These are phyloP conservation scores for Lagopus leucura DNA, from an alignment of 2,113 vertebrate genomes.

Conservation along the genomic window DNA sequence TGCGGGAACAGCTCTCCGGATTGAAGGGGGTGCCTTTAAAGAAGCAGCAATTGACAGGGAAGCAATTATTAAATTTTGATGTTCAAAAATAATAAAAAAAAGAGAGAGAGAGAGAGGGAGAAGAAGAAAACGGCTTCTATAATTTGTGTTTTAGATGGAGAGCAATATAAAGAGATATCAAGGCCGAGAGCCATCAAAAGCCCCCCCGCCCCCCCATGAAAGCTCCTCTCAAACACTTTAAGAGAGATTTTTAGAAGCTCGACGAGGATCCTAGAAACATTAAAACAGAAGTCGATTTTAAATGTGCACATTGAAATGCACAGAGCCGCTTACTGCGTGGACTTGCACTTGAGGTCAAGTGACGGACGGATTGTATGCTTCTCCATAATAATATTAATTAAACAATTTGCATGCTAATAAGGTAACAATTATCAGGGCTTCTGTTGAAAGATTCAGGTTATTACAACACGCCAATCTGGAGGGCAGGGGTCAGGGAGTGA, in stretches of 20 bases:
- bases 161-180: constrained; percentile 81
- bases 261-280: constrained; percentile 81
- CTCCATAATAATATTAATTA: constrained; percentile 99
- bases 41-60: constrained; percentile 82
- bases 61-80: constrained; percentile 97
- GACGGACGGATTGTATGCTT: constrained; percentile 99
- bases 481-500: constrained; percentile 98
- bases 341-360: constrained; percentile 99
- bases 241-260: constrained; percentile 79
- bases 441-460: constrained; percentile 99
- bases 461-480: constrained; percentile 99
- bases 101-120: constrained; percentile 49
- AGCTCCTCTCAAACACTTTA: constrained; percentile 80
- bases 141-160: constrained; percentile 82
- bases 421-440: constrained; percentile 99
- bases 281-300: constrained; percentile 89
- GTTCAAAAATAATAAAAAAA: constrained; percentile 79
- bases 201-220: constrained; percentile 55
- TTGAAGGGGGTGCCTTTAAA: constrained; percentile 78
- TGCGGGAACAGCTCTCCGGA: constrained; percentile 79
- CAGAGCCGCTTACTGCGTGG: constrained; percentile 89
- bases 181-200: constrained; percentile 83
- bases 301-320: constrained; percentile 90
- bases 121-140: constrained; percentile 82
- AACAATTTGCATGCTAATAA: constrained; percentile 99